These are phyloP conservation scores for Parasteatoda lunata DNA, from an alignment of 2,888 invertebrate species.

Conservation along the genomic window DNA sequence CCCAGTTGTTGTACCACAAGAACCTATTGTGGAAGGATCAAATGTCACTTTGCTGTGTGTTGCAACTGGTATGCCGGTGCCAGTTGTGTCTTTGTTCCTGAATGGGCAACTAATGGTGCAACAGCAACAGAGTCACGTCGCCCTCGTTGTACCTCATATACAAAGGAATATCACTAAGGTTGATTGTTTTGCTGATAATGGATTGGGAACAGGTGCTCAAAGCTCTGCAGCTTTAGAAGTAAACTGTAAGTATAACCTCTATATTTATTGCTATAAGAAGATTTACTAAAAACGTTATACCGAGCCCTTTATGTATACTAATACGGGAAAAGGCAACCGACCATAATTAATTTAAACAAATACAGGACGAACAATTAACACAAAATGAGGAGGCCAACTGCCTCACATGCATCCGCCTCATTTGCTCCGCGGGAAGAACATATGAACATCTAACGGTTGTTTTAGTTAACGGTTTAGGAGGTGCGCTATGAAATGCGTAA, in stretches of 20 bases:
- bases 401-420: too few relatives aligned
- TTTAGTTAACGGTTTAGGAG: too few relatives aligned
- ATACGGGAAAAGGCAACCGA: too few relatives aligned
- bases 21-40: constrained; percentile 87
- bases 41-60: constrained; percentile 90
- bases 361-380: too few relatives aligned
- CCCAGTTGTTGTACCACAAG: constrained; percentile 88
- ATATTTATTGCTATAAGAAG: too few relatives aligned
- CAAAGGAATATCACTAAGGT: constrained; percentile 87
- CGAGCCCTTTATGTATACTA: too few relatives aligned
- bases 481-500: too few relatives aligned
- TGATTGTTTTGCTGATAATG: constrained; percentile 91
- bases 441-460: too few relatives aligned
- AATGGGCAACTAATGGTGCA: constrained; percentile 86
- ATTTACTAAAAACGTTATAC: too few relatives aligned
- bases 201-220: constrained; percentile 90
- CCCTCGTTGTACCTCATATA: constrained; percentile 77
- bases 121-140: constrained; percentile 88
- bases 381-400: too few relatives aligned
- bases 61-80: constrained; percentile 89
- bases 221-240: constrained; percentile 86
- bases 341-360: too few relatives aligned
- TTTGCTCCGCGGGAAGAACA: too few relatives aligned
- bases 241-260: constrained; percentile 80
- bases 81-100: constrained; percentile 87